These are phyloP conservation scores for Tachina lurida DNA, from an alignment of 2,888 invertebrate species.

Conservation along the genomic window DNA sequence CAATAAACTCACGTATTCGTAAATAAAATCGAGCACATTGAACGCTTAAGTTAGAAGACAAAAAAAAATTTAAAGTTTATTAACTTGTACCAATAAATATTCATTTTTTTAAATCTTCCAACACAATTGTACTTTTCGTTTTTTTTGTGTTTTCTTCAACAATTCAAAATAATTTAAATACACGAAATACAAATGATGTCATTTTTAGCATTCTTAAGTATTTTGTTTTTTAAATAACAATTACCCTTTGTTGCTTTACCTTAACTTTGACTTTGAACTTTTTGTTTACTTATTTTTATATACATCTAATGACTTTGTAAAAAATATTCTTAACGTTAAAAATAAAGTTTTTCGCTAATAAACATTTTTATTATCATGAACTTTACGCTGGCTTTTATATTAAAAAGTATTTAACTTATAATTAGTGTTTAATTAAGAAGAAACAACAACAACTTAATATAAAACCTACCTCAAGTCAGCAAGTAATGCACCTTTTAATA, in stretches of 20 bases:
- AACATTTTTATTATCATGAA: conserved; percentile 30
- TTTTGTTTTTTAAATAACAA: background rate
- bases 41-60: conserved; percentile 19
- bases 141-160: background rate
- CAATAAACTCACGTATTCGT: background rate
- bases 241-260: conserved; percentile 21
- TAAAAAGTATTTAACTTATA: conserved; percentile 47
- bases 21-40: conserved; percentile 35
- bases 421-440: conserved; percentile 57
- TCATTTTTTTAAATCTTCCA: background rate
- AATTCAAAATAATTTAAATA: background rate
- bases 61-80: conserved; percentile 23
- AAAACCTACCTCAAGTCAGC: conserved; percentile 27
- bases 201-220: conserved; percentile 19
- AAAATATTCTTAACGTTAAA: conserved; percentile 28
- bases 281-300: conserved; percentile 12
- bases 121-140: background rate
- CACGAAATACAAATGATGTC: conserved; percentile 36
- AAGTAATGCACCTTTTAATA: conserved; percentile 28
- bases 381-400: conserved; percentile 16
- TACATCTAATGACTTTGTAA: conserved; percentile 11
- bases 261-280: conserved; percentile 65
- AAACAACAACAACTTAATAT: conserved; percentile 7
- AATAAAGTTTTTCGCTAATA: background rate
- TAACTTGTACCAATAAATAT: background rate